Evolutionary conservation across 2,113 vertebrate species (phyloP).

Genomic region (Connochaetes taurinus): DNA sequence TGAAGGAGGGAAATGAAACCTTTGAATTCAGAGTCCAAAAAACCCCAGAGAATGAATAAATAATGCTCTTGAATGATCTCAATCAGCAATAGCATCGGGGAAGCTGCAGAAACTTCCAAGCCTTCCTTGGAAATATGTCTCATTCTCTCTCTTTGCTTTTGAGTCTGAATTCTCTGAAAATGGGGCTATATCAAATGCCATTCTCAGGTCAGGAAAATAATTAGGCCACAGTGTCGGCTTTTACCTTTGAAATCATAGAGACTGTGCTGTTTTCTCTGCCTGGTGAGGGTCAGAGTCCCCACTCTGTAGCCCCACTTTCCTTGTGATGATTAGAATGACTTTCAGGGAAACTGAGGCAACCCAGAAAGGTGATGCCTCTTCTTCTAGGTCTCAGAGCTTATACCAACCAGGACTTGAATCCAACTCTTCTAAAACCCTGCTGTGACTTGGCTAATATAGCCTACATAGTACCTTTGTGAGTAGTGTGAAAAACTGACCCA

Average conservation of each 20-base stretch:
- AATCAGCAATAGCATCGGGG: constrained; percentile 70
- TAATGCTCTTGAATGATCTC: constrained; percentile 74
- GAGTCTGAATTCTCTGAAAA: constrained; percentile 69
- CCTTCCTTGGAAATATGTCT: constrained; percentile 65
- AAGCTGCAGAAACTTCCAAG: constrained; percentile 67
- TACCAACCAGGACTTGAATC: neutral
- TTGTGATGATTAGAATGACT: neutral
- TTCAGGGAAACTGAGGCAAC: neutral
- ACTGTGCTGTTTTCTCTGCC: no score
- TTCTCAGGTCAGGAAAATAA: constrained; percentile 82
- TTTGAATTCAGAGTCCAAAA: constrained; percentile 63
- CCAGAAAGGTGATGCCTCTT: neutral
- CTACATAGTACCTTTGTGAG: neutral
- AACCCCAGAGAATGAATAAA: constrained; percentile 75
- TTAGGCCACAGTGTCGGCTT: constrained; percentile 80
- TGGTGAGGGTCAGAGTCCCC: no score
- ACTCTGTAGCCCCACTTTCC: accelerated
- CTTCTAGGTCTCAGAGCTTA: neutral
- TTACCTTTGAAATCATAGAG: constrained; percentile 78
- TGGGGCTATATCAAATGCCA: constrained; percentile 83
- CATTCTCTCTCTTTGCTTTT: constrained; percentile 57
- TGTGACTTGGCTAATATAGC: neutral
- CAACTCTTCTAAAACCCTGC: neutral
- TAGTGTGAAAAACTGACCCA: neutral
- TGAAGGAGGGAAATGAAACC: constrained; percentile 42